A percentile compares a stretch with the other conserved stretches of the same genome.
These are phyloP conservation scores for Popillia japonica DNA, from an alignment of 1,140 invertebrate genomes.

Conservation along the genomic window DNA sequence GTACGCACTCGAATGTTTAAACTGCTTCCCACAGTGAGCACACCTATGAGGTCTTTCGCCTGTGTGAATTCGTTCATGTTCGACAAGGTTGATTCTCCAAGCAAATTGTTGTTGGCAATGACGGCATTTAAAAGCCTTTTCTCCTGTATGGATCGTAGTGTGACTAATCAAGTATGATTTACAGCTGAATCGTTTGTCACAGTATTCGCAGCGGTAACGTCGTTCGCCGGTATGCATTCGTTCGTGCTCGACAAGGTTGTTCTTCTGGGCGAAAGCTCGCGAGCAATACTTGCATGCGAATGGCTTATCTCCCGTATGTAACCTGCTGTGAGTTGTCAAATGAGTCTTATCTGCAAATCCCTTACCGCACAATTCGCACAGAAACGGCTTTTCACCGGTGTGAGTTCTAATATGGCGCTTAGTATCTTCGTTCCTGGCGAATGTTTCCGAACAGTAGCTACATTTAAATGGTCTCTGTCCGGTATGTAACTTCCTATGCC, in stretches of 20 bases:
- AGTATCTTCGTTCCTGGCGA: no score
- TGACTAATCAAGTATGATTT: slow-evolving; percentile 61
- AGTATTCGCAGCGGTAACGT: slow-evolving; percentile 56
- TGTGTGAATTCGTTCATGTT: no score
- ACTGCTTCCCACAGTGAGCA: no score
- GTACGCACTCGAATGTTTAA: no score
- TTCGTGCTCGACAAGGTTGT: slow-evolving; percentile 56
- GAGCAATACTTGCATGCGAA: slow-evolving; percentile 81
- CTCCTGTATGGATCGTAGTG: slow-evolving; percentile 64
- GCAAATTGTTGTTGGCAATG: slow-evolving; percentile 52
- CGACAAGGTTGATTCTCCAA: no score
- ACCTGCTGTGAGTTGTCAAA: slow-evolving; percentile 74
- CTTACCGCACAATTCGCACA: slow-evolving; percentile 76
- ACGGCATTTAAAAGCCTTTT: slow-evolving; percentile 66
- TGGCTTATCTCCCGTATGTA: slow-evolving; percentile 80
- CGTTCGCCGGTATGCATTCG: slow-evolving; percentile 57
- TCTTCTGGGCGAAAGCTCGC: slow-evolving; percentile 48
- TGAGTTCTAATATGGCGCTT: slow-evolving; percentile 49
- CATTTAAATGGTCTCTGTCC: not conserved
- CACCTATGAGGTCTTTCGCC: slow-evolving; percentile 46
- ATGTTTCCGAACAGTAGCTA: no score
- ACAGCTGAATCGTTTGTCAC: slow-evolving; percentile 57
- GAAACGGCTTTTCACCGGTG: slow-evolving; percentile 77
- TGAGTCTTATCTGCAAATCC: slow-evolving; percentile 63
- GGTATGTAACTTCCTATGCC: slow-evolving; percentile 49